Conservation (phyloP, 2,888 invertebrate genomes). For the Cylindroiulus punctatus region DNA sequence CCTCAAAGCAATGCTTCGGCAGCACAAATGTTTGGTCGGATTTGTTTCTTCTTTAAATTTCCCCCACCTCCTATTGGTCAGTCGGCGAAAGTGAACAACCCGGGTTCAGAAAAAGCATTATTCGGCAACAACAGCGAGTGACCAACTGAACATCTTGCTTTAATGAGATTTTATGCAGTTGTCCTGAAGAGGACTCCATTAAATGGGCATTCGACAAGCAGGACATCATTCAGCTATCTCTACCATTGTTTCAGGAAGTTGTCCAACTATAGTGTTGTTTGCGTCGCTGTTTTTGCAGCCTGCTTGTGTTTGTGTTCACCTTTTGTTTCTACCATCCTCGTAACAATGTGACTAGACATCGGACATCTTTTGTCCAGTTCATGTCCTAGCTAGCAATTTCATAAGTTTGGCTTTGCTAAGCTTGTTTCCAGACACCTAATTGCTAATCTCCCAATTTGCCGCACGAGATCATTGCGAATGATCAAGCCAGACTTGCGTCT, state of each 20-base stretch:
- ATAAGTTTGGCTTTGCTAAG: not conserved
- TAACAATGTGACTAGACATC: not conserved
- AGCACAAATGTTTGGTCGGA: slow-evolving; percentile 21
- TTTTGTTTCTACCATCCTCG: not conserved
- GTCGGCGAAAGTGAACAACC: not conserved
- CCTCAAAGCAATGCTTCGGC: slow-evolving; percentile 9
- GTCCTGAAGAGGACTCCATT: slow-evolving; percentile 25
- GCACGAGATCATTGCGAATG: not conserved
- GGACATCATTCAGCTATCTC: not conserved
- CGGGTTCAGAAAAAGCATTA: slow-evolving; percentile 17
- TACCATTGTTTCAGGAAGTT: not conserved
- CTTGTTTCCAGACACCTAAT: not conserved
- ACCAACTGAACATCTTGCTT: not conserved
- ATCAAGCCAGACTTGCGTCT: not conserved
- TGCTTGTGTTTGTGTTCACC: not conserved
- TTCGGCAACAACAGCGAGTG: not conserved
- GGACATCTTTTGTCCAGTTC: not conserved
- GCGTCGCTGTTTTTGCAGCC: not conserved
- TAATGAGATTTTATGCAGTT: slow-evolving; percentile 38
- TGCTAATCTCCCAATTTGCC: not conserved
- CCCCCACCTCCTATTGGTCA: not conserved
- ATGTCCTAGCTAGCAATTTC: not conserved
- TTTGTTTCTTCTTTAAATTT: slow-evolving; percentile 11
- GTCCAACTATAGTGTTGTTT: not conserved
- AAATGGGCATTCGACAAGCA: not conserved